Conservation (phyloP, 1,140 invertebrate species). For the Brachionus rotundiformis region DNA sequence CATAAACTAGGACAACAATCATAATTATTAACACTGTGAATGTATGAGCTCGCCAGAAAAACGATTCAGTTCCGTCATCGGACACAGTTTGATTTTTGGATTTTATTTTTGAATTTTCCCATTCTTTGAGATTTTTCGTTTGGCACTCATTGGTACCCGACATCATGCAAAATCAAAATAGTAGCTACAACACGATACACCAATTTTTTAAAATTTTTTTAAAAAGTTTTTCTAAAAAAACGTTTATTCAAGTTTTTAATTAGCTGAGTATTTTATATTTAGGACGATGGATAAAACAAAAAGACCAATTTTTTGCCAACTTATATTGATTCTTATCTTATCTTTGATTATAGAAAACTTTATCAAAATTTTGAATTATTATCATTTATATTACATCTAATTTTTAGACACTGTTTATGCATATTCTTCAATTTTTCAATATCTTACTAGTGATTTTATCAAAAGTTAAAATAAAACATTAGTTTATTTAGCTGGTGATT, state of each 20-base stretch:
- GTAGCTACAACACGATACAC: background rate
- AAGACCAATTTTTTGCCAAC: constrained; percentile 3
- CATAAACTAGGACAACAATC: constrained; percentile 47
- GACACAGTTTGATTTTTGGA: constrained; percentile 32
- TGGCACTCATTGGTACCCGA: background rate
- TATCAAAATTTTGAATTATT: constrained; percentile 10
- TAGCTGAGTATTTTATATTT: background rate
- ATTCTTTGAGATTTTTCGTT: background rate
- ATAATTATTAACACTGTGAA: constrained; percentile 36
- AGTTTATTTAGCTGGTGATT: constrained; percentile 15
- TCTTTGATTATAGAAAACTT: constrained; percentile 9
- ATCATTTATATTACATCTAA: background rate
- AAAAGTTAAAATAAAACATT: background rate
- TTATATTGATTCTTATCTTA: constrained; percentile 16
- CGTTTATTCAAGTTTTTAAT: background rate
- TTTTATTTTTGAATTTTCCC: constrained; percentile 47
- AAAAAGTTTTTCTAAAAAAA: background rate
- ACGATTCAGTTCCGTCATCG: constrained; percentile 45
- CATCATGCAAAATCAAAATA: background rate
- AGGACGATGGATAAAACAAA: constrained; percentile 5
- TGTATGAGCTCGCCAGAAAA: constrained; percentile 52
- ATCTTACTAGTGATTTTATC: constrained; percentile 19
- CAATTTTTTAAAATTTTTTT: background rate
- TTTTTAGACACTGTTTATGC: constrained; percentile 7
- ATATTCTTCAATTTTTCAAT: constrained; percentile 10